phyloP scores from a whole-genome alignment of 2,888 invertebrate genomes.

The Chrysolina haemoptera region DNA sequence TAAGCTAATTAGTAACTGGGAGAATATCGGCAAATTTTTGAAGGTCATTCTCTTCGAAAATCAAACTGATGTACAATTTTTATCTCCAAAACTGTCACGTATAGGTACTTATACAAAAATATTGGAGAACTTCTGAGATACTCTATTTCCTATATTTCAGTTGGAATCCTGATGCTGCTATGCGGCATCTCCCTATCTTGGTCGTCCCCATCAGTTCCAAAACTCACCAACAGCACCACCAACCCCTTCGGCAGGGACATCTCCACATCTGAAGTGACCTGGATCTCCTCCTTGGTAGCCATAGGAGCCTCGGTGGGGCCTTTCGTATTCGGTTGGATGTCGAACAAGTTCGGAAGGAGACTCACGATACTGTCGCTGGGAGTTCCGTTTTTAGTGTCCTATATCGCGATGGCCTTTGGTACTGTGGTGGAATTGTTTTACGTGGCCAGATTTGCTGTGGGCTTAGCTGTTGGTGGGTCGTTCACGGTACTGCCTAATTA shows the following conservation, averaged over 20 bases:
- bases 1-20: no score
- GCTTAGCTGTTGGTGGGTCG: constrained; percentile 78
- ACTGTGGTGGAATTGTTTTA: constrained; percentile 70
- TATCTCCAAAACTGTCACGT: no score
- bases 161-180: constrained; percentile 38
- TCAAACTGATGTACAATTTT: no score
- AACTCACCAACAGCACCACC: constrained; percentile 34
- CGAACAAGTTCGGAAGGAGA: constrained; percentile 79
- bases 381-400: constrained; percentile 79
- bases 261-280: constrained; percentile 62
- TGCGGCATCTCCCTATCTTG: constrained; percentile 65
- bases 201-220: constrained; percentile 52
- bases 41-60: no score
- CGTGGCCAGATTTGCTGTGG: constrained; percentile 74
- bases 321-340: constrained; percentile 77
- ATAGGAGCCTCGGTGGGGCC: constrained; percentile 75
- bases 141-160: neutral
- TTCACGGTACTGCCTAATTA: constrained; percentile 87
- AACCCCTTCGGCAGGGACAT: constrained; percentile 19
- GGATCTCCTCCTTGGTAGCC: constrained; percentile 71
- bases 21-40: no score
- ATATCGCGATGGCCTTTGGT: constrained; percentile 76
- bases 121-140: no score
- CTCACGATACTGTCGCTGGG: constrained; percentile 76
- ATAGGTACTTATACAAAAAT: no score